Percentiles rank a stretch among this genome's conserved stretches.
Conservation (phyloP, 2,888 invertebrate species). For the Celastrina argiolus region DNA sequence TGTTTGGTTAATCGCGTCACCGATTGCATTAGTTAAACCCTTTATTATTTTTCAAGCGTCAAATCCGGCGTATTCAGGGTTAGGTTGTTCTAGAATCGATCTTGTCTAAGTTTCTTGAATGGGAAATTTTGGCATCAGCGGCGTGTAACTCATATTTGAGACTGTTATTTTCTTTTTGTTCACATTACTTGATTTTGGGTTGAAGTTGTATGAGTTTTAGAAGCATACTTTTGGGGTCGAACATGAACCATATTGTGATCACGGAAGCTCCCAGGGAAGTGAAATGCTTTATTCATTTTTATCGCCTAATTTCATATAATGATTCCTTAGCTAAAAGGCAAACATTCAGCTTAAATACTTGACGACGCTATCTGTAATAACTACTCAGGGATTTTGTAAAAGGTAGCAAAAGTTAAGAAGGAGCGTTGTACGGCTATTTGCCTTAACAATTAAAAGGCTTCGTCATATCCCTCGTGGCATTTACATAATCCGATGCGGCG, state of each 20-base stretch:
- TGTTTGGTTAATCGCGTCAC: background rate
- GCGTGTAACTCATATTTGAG: background rate
- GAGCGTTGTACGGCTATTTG: background rate
- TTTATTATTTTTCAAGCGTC: background rate
- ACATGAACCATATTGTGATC: background rate
- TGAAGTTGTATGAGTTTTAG: background rate
- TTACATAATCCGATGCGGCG: constrained; percentile 27
- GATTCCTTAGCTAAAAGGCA: no score
- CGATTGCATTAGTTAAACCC: background rate
- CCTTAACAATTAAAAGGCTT: constrained; percentile 17
- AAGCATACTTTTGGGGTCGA: background rate
- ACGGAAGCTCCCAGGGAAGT: no score
- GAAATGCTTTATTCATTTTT: no score
- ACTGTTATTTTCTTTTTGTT: background rate
- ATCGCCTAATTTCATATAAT: no score
- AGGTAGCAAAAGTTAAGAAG: background rate
- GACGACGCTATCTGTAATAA: background rate
- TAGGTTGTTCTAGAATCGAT: background rate
- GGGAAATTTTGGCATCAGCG: background rate
- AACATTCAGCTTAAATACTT: no score
- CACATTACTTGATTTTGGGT: background rate
- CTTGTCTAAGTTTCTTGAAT: background rate
- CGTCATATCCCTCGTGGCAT: constrained; percentile 8
- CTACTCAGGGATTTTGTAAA: background rate
- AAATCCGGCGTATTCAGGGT: background rate